Conservation (phyloP, 2,888 invertebrate genomes). For the Agrotis clavis region DNA sequence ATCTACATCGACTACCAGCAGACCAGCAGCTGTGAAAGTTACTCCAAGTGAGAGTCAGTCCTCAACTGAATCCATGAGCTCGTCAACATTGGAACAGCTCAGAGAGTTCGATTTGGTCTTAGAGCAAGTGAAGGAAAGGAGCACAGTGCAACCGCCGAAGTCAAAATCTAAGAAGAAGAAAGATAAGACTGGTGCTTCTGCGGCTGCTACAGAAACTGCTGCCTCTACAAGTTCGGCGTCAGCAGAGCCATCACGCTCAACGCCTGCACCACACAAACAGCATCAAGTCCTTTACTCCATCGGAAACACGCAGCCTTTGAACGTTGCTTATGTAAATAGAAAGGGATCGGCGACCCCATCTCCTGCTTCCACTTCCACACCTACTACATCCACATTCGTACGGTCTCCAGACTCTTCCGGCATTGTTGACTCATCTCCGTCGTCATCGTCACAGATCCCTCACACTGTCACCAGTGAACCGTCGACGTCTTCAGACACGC, state of each 20-base stretch:
- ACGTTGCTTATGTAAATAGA: conserved; percentile 85
- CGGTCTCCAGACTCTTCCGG: conserved; percentile 87
- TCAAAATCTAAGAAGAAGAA: conserved; percentile 73
- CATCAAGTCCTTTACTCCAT: conserved; percentile 86
- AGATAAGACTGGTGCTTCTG: conserved; percentile 62
- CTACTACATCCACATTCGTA: conserved; percentile 80
- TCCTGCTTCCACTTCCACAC: conserved; percentile 69
- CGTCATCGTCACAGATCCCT: conserved; percentile 78
- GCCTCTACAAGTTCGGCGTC: conserved; percentile 72
- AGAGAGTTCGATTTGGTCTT: conserved; percentile 95
- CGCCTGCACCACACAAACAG: conserved; percentile 75
- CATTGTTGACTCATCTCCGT: conserved; percentile 80
- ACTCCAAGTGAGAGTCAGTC: conserved; percentile 78
- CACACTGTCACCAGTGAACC: conserved; percentile 80
- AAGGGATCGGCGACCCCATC: conserved; percentile 81
- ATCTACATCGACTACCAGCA: conserved; percentile 30
- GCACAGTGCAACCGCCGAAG: conserved; percentile 92
- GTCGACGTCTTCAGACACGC: conserved; percentile 69
- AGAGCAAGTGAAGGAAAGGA: conserved; percentile 95
- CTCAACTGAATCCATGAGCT: conserved; percentile 92
- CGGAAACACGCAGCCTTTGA: conserved; percentile 81
- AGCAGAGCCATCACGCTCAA: conserved; percentile 44
- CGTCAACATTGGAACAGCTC: conserved; percentile 94
- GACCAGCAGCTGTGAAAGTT: conserved; percentile 74
- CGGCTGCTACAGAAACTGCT: conserved; percentile 68